These are phyloP conservation scores for Meiosimyza platycephala DNA, from an alignment of 2,888 invertebrate genomes.

Conservation along the genomic window DNA sequence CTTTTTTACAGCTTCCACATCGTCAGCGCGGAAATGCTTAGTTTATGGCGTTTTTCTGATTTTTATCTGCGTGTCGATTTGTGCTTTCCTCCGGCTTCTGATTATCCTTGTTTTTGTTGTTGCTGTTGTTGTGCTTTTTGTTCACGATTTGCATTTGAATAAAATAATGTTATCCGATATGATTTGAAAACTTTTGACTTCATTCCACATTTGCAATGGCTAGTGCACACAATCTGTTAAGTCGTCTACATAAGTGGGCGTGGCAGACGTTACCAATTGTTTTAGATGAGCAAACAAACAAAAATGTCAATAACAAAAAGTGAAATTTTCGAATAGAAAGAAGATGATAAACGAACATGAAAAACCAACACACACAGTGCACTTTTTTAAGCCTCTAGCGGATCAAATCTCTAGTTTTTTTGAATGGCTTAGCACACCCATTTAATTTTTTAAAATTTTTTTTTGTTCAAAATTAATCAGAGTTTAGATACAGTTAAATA, in stretches of 20 bases:
- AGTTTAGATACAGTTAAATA: too few relatives aligned
- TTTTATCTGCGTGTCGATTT: slow-evolving; percentile 38
- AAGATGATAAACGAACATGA: neutral
- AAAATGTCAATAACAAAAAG: slow-evolving; percentile 2
- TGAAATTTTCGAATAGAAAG: neutral
- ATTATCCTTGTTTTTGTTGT: neutral
- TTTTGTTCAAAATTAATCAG: too few relatives aligned
- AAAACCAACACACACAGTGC: neutral
- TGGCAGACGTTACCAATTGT: slow-evolving; percentile 1
- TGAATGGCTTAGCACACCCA: too few relatives aligned
- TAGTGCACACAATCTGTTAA: neutral
- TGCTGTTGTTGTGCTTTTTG: neutral
- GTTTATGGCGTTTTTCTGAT: slow-evolving; percentile 35
- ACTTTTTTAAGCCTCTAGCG: too few relatives aligned
- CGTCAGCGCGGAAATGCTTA: too few relatives aligned
- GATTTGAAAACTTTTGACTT: slow-evolving; percentile 55
- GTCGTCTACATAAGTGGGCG: neutral
- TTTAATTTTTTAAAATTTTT: too few relatives aligned
- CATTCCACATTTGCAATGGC: neutral
- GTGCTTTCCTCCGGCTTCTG: neutral
- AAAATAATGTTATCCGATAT: slow-evolving; percentile 38
- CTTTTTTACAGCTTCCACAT: too few relatives aligned
- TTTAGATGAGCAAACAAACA: neutral
- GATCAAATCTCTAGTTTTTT: too few relatives aligned
- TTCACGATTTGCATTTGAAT: slow-evolving; percentile 34